A percentile compares a stretch with the other conserved stretches of the same genome.
phyloP scores from a whole-genome alignment of 1,140 invertebrate species.

The Drosophila navojoa region DNA sequence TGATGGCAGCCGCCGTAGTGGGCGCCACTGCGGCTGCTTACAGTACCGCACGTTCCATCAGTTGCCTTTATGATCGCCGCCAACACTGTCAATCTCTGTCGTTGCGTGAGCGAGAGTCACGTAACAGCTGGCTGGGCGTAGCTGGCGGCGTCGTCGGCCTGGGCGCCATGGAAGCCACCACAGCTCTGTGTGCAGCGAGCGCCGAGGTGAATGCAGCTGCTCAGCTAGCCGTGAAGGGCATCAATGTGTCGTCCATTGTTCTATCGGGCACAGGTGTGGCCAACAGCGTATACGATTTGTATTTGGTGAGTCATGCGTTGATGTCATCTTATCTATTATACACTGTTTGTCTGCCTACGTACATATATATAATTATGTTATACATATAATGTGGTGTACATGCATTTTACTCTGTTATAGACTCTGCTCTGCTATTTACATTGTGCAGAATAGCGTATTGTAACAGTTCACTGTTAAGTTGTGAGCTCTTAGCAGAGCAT shows the following conservation, averaged over 20 bases:
- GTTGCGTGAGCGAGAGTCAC: conserved; percentile 60
- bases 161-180: conserved; percentile 66
- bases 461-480: too few species aligned
- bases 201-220: conserved; percentile 48
- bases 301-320: conserved; percentile 38
- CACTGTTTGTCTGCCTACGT: too few species aligned
- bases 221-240: conserved; percentile 68
- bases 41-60: conserved; percentile 56
- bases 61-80: conserved; percentile 53
- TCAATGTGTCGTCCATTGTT: conserved; percentile 70
- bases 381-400: not conserved
- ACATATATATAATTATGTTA: not conserved
- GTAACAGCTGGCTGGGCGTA: conserved; percentile 72
- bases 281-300: conserved; percentile 66
- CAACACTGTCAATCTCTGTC: conserved; percentile 62
- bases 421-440: not conserved
- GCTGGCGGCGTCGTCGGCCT: conserved; percentile 74
- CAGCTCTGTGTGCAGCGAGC: conserved; percentile 31
- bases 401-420: too few species aligned
- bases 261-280: conserved; percentile 68
- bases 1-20: conserved; percentile 60
- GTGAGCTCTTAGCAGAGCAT: not conserved
- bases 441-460: not conserved
- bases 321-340: not conserved
- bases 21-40: conserved; percentile 61